These are phyloP conservation scores for Hemibagrus guttatus DNA, from an alignment of 2,797 vertebrate species.

Conservation along the genomic window DNA sequence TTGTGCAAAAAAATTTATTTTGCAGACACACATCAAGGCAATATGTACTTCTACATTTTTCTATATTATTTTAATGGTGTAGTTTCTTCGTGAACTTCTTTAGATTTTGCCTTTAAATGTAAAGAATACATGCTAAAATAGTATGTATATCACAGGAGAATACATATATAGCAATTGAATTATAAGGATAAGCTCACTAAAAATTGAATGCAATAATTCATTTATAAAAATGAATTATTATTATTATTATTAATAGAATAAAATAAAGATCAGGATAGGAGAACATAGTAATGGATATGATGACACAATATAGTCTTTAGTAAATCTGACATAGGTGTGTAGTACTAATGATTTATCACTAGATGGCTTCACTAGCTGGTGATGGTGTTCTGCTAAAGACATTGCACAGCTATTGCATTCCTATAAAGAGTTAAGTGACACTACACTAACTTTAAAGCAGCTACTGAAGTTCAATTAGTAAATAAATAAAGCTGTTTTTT, in stretches of 20 bases:
- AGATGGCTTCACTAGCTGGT: constrained; percentile 14
- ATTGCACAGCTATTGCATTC: not conserved
- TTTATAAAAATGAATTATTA: too few species aligned
- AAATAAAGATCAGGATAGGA: not conserved
- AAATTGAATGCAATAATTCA: not conserved
- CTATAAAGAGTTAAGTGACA: not conserved
- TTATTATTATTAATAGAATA: too few species aligned
- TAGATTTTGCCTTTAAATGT: not conserved
- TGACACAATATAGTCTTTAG: not conserved
- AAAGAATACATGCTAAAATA: not conserved
- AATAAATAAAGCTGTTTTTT: not conserved
- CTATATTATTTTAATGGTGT: too few species aligned
- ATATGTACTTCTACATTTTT: too few species aligned
- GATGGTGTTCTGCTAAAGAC: not conserved
- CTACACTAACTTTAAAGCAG: not conserved
- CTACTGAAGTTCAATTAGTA: not conserved
- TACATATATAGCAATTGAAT: not conserved
- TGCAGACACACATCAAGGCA: not conserved
- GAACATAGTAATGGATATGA: not conserved
- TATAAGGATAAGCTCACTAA: not conserved
- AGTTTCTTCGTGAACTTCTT: not conserved
- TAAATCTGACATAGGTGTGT: not conserved
- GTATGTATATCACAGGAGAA: not conserved
- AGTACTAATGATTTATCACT: constrained; percentile 28
- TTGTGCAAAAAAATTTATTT: not conserved